A percentile compares a stretch with the other conserved stretches of the same genome.
These are phyloP conservation scores for Ellobius talpinus DNA, from an alignment of 2,113 vertebrate genomes.

Conservation along the genomic window DNA sequence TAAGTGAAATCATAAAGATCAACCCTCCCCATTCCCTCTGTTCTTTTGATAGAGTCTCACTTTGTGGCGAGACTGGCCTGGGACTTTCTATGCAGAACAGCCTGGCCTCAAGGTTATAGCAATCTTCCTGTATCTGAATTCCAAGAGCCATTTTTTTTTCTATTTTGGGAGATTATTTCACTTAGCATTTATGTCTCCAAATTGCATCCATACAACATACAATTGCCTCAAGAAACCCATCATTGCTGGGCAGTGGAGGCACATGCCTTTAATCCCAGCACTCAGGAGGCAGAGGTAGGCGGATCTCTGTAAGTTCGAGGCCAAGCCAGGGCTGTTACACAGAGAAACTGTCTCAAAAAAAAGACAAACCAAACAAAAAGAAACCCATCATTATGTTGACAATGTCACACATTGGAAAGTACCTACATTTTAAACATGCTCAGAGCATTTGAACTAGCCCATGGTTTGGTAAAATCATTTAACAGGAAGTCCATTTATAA, in stretches of 20 bases:
- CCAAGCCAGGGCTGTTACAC: no score
- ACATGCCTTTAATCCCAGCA: no score
- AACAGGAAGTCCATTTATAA: background rate
- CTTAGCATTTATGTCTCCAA: background rate
- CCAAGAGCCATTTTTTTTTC: background rate
- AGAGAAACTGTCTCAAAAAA: no score
- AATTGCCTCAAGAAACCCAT: background rate
- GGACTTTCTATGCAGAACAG: background rate
- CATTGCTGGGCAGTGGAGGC: background rate
- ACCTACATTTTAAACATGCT: background rate
- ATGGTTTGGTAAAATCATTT: background rate
- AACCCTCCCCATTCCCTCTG: background rate
- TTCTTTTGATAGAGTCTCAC: background rate
- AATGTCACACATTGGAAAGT: background rate
- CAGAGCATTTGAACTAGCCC: background rate
- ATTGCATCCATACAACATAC: background rate
- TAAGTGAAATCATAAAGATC: background rate
- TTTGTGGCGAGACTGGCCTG: background rate
- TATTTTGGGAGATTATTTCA: background rate
- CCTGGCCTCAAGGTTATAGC: background rate
- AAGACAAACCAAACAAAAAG: no score
- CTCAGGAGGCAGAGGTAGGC: no score
- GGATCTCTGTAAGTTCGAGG: no score
- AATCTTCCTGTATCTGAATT: background rate
- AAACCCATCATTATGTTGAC: background rate